Evolutionary conservation across 2,888 invertebrate species (phyloP), one percentile per base, ranked within the genome.

Genomic region (Galeruca laticollis): DNA sequence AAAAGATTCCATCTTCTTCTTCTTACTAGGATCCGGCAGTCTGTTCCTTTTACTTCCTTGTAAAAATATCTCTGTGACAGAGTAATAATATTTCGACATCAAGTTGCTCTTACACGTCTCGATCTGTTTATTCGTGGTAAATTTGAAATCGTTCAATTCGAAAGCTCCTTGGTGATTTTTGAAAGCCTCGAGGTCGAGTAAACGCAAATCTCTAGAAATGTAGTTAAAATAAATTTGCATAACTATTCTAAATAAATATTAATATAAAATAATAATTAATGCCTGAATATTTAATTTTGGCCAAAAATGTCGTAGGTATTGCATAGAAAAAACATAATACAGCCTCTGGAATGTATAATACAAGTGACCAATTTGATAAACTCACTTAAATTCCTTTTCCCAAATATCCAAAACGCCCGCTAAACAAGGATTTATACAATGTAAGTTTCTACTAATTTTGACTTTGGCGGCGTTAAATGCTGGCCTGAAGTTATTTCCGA

Each of bases 401-500:
- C 96, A 97, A 62, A 95, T 88, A 80, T 92, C 92, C 71, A 95
- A 84, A 59, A 95, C 90, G 81, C 92, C 93, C 15, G 92, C 89
- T 77, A 97, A 90, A 78, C 95, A 94, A 0, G 94, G 93, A 85
- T 96, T 95, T 52, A 94, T 92, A 60, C 90, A 88, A 81, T 94
- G 91, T 0, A 97, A 87, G 75, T 90, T 91, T 77, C 86, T 89
- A 70, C 86, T 83, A 64, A 92, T 84, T 72, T 87, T 87, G n/a
- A 80, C 80, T 73, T 86, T 86, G 56, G 88, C 77, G 64, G 71
- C 69, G 26, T 80, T 79, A 63, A 81, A 83, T 73, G 88, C 86
- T 75, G 89, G 89, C 66, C 90, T 87, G 91, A 93, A 94, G 11
- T 89, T 90, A 75, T 91, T 90, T 72, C 92, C 91, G 75, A 90